Evolutionary conservation across 2,888 invertebrate species (phyloP), one percentile per base, ranked within the genome.

Genomic region (Caenorhabditis zanzibari): DNA sequence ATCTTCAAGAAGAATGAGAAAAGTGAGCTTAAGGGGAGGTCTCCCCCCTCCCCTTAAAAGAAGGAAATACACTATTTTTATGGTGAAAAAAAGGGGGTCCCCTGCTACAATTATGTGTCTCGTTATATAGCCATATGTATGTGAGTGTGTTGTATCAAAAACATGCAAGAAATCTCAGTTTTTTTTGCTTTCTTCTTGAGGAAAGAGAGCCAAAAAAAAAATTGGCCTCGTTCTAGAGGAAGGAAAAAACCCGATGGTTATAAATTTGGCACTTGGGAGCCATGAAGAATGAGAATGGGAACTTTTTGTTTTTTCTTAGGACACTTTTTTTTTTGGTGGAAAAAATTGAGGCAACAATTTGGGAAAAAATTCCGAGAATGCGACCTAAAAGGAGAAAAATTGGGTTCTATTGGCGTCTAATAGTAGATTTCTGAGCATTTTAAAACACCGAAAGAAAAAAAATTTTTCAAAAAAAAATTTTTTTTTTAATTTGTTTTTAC

Each of bases 201-300:
- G 75, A 68, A 35, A 47, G 19, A 47, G 10, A 47, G 19, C 6
- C 7, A 38, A 6, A 6, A 19, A 19, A 7, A n/a, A 47, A 68
- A 75, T 75, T 66, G 75, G 66, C 75, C 54, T 75, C 75, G 75
- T 75, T 75, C 75, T 41, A 14, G 38, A 22, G 9, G 7, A 32
- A 52, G 41, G 22, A 32, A 22, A 26, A 41, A 26, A 73, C 7
- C 26, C 24, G 68, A 14, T 69, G 56, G 69, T 58, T 81, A 71
- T 71, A 74, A 75, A 80, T 80, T 64, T 66, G 80, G 71, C 80
- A 58, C 71, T 44, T 56, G 72, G 72, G 80, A 72, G 66, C 47
- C 71, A 79, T 72, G 28, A 64, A 72, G 41, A 19, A 73, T 16
- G 32, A 22, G 38, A 61, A 14, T 32, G 52, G 44, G 24, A 52